phyloP scores from a whole-genome alignment of 2,113 vertebrate species.

The Sakesphorus luctuosus region DNA sequence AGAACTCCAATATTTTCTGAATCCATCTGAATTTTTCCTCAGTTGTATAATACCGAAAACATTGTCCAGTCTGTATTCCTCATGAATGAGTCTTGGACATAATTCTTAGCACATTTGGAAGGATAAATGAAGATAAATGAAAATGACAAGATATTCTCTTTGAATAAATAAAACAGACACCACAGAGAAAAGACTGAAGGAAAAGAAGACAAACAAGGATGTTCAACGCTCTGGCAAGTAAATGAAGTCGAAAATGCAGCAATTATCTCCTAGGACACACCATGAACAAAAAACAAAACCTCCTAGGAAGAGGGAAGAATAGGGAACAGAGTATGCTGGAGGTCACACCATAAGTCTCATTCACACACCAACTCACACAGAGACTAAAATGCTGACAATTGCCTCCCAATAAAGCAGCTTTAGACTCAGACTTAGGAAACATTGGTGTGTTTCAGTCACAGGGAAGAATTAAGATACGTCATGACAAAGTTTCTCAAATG shows the following conservation, averaged over 20 bases:
- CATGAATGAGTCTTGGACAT: neutral
- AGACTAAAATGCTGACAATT: slow-evolving; percentile 46
- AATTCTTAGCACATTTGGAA: slow-evolving; percentile 55
- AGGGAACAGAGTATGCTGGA: neutral
- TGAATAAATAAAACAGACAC: slow-evolving; percentile 53
- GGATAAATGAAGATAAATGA: slow-evolving; percentile 54
- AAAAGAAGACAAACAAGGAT: slow-evolving; percentile 52
- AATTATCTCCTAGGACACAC: slow-evolving; percentile 73
- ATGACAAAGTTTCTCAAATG: slow-evolving; percentile 27
- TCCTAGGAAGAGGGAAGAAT: slow-evolving; percentile 51
- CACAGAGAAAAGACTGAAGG: slow-evolving; percentile 36
- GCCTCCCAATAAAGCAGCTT: slow-evolving; percentile 40
- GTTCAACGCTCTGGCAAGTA: slow-evolving; percentile 53
- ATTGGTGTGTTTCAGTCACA: slow-evolving; percentile 5
- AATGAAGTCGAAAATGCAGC: slow-evolving; percentile 49
- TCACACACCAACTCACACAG: slow-evolving; percentile 41
- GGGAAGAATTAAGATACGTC: slow-evolving; percentile 48
- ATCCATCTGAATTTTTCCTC: slow-evolving; percentile 1
- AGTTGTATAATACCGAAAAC: slow-evolving; percentile 25
- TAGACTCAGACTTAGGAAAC: slow-evolving; percentile 9
- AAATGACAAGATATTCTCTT: slow-evolving; percentile 64
- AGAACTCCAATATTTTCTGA: neutral
- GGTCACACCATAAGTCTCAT: slow-evolving; percentile 29
- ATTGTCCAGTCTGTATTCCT: slow-evolving; percentile 25
- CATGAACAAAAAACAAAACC: slow-evolving; percentile 47